A percentile compares a stretch with the other conserved stretches of the same genome.
These are phyloP conservation scores for Melanotus villosus DNA, from an alignment of 2,888 invertebrate species.

Conservation along the genomic window DNA sequence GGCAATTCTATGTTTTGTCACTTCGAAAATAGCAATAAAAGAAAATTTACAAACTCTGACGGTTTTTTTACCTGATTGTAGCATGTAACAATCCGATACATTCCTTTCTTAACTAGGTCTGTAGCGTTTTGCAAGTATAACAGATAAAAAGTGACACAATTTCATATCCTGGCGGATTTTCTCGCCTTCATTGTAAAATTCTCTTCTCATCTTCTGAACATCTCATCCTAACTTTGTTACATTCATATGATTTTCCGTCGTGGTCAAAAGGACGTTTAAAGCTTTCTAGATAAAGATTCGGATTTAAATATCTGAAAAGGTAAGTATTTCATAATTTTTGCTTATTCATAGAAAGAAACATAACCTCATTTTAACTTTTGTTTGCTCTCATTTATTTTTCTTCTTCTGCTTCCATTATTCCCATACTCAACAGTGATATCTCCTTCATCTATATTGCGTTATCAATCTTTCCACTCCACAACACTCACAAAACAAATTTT, in stretches of 20 bases:
- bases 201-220: neutral
- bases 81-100: no score
- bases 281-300: no score
- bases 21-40: no score
- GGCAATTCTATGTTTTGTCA: no score
- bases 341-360: neutral
- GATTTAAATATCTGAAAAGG: no score
- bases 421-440: neutral
- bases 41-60: no score
- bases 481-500: neutral
- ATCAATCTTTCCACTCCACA: neutral
- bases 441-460: neutral
- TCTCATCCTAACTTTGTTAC: constrained; percentile 2
- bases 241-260: neutral
- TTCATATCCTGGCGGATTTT: neutral
- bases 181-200: no score
- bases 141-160: no score
- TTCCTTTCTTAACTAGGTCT: no score
- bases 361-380: neutral
- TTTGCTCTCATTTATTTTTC: neutral
- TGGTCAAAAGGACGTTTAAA: no score
- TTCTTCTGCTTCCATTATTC: neutral
- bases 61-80: no score
- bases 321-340: neutral
- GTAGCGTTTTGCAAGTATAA: no score